phyloP scores from a whole-genome alignment of 2,888 invertebrate species.

The Netelia fuscicornis region DNA sequence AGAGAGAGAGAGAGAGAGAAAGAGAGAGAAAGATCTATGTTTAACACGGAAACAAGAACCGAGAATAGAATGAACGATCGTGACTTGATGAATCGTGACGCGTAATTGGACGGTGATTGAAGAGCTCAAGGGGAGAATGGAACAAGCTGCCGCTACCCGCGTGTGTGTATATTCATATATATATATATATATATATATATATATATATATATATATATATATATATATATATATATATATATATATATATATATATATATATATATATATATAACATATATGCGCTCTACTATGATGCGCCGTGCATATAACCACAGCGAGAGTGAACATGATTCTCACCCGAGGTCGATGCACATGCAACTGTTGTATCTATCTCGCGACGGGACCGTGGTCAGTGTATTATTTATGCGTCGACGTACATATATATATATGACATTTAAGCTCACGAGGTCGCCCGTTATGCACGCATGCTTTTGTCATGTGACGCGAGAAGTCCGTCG shows the following conservation, averaged over 20 bases:
- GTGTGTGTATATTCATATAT: constrained; percentile 2
- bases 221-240: constrained; percentile 1
- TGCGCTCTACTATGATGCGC: constrained; percentile 35
- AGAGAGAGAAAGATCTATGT: constrained; percentile 52
- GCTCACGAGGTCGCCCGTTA: constrained; percentile 54
- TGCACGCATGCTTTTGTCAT: constrained; percentile 58
- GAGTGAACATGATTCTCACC: constrained; percentile 58
- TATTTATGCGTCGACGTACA: constrained; percentile 58
- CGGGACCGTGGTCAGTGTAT: constrained; percentile 52
- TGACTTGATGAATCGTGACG: constrained; percentile 71
- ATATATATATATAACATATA: constrained; percentile 8
- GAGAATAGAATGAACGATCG: constrained; percentile 68
- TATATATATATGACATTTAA: constrained; percentile 15
- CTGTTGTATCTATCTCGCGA: constrained; percentile 56
- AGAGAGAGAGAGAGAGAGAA: constrained; percentile 13
- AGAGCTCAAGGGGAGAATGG: constrained; percentile 68
- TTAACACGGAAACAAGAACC: constrained; percentile 65
- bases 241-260: constrained; percentile 1
- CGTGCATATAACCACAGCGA: constrained; percentile 54
- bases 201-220: constrained; percentile 4
- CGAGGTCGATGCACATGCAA: constrained; percentile 57
- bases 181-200: constrained; percentile 15
- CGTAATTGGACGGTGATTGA: constrained; percentile 72
- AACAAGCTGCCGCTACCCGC: constrained; percentile 56
- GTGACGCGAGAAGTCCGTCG: constrained; percentile 31